phyloP scores from a whole-genome alignment of 2,888 invertebrate species.

The Caenorhabditis uteleia region DNA sequence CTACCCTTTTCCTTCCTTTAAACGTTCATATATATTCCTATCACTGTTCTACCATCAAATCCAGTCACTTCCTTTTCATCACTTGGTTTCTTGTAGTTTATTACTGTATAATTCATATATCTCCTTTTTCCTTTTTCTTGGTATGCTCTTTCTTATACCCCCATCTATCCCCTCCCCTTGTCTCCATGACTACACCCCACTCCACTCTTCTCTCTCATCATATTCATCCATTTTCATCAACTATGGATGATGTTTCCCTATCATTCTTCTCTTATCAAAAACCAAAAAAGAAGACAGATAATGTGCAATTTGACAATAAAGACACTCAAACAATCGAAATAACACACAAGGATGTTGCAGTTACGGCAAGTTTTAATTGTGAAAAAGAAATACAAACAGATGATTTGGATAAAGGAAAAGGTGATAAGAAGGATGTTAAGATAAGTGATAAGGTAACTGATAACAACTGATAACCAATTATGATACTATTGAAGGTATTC shows the following conservation, averaged over 20 bases:
- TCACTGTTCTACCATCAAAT: too few relatives aligned
- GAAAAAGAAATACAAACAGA: constrained; percentile 27
- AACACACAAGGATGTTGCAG: constrained; percentile 9
- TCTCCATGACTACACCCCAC: too few relatives aligned
- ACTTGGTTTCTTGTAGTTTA: too few relatives aligned
- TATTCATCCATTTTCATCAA: not conserved
- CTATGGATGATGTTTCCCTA: constrained; percentile 30
- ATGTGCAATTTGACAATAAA: not conserved
- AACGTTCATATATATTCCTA: too few relatives aligned
- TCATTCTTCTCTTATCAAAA: constrained; percentile 17
- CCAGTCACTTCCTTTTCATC: too few relatives aligned
- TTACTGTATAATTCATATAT: too few relatives aligned
- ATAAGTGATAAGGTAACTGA: constrained; percentile 17
- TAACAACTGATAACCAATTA: not conserved
- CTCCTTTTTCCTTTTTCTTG: too few relatives aligned
- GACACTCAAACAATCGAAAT: constrained; percentile 25
- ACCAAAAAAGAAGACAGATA: not conserved
- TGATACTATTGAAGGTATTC: constrained; percentile 6
- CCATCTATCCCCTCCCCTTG: too few relatives aligned
- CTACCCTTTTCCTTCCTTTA: not conserved
- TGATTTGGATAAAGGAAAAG: constrained; percentile 1
- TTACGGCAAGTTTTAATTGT: constrained; percentile 9
- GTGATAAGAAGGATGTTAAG: constrained; percentile 5
- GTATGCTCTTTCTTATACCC: too few relatives aligned
- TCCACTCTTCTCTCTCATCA: not conserved